Base-by-base conservation (phyloP, 1,140 invertebrate genomes). In the Neodiprion fabricii region DNA sequence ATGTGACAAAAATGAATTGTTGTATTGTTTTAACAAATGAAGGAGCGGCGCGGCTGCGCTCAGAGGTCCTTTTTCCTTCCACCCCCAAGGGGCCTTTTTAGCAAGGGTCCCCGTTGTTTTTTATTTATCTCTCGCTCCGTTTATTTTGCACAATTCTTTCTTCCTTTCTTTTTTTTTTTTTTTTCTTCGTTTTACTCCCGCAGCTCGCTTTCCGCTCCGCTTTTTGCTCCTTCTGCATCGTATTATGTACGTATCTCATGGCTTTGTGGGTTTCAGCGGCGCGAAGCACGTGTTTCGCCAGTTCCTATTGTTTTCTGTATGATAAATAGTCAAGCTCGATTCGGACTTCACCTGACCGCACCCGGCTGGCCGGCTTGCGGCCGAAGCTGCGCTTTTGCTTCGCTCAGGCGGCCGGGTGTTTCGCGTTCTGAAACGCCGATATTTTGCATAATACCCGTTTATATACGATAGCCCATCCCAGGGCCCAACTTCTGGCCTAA, bases 261-360 rank as follows among this genome's bases (percentile, higher is more conserved):
- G 79, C 77, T 81, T 81, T 81, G 78, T 77, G 61, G 79, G 76
- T 77, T 71, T 71, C 79, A 82, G 79, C 80, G 81, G 86, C 81
- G 85, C 85, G 85, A 87, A 87, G 86, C 86, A 88, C 86, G 86
- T 88, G 86, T 88, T 87, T 88, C 86, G 86, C 85, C 86, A 86
- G 86, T 87, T 87, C 82, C 86, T 86, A 88, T 88, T 88, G 86
- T 88, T 88, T 88, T 79, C 86, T 87, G 79, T 87, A 87, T 88
- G 86, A 87, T 88, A 86, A 88, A 88, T 85, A 85, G 79, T 71
- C 72, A 76, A 71, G 77, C 76, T 69, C 28, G 28, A 40, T 40
- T 40, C 28, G 28, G 28, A 40, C 28, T 40, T 40, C 70, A 71
- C 48, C 70, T 71, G n/a, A n/a, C 40, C 48, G 28, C 10, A 12